Percentiles rank a stretch among this genome's conserved stretches.
These are phyloP conservation scores for Coecobrya sp. DNA, from an alignment of 2,888 invertebrate genomes.

Conservation along the genomic window DNA sequence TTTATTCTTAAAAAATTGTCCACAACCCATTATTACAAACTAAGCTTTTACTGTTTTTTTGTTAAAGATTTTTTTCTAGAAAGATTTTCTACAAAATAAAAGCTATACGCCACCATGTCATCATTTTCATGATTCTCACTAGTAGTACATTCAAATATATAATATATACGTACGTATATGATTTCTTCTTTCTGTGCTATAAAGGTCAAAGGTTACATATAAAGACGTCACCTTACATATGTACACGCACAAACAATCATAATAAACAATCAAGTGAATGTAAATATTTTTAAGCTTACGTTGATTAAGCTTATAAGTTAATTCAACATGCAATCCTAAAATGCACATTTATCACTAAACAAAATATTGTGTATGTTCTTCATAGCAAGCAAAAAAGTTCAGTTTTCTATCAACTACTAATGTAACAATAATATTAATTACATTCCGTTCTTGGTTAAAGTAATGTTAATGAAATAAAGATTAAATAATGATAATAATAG, in stretches of 20 bases:
- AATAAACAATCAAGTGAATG: conserved; percentile 9
- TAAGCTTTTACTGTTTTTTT: conserved; percentile 76
- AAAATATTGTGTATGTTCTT: conserved; percentile 31
- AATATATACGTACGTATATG: conserved; percentile 35
- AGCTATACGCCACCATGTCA: conserved; percentile 66
- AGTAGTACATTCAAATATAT: conserved; percentile 53
- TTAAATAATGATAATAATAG: conserved; percentile 50
- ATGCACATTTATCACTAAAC: conserved; percentile 4
- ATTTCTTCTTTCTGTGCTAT: conserved; percentile 33
- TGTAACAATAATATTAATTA: conserved; percentile 33
- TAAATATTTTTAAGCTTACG: conserved; percentile 38
- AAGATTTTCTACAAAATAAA: conserved; percentile 79
- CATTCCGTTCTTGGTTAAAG: conserved; percentile 10
- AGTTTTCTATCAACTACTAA: not conserved
- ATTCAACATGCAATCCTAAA: conserved; percentile 6
- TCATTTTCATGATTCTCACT: conserved; percentile 62
- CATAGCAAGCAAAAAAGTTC: conserved; percentile 61
- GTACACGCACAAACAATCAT: conserved; percentile 19
- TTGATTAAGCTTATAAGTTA: conserved; percentile 33
- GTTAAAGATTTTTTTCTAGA: conserved; percentile 70
- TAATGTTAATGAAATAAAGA: conserved; percentile 64
- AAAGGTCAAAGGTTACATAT: conserved; percentile 65
- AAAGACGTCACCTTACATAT: conserved; percentile 24
- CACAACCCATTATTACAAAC: conserved; percentile 72
- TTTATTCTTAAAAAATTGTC: conserved; percentile 80